phyloP scores from a whole-genome alignment of 2,797 vertebrate genomes.

The Lemur catta region DNA sequence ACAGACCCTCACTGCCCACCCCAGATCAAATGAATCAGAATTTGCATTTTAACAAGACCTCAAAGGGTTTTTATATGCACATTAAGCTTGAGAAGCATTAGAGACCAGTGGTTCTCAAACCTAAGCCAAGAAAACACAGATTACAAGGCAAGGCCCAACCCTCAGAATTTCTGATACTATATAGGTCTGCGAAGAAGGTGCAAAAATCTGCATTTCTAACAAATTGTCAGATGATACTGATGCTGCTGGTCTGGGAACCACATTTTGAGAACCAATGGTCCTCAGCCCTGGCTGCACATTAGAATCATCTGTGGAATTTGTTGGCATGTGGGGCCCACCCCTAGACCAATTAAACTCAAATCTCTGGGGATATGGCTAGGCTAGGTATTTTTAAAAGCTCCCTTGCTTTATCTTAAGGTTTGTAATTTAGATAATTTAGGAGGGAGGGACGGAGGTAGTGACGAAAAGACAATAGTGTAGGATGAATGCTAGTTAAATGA shows the following conservation, averaged over 20 bases:
- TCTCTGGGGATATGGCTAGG: not conserved
- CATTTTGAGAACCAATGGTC: not conserved
- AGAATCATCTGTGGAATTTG: not conserved
- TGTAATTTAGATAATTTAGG: conserved; percentile 5
- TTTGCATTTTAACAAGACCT: not conserved
- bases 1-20: not conserved
- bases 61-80: not conserved
- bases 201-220: conserved; percentile 7
- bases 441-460: not conserved
- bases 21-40: not conserved
- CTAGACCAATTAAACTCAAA: not conserved
- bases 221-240: not conserved
- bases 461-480: not conserved
- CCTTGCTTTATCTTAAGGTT: conserved; percentile 23
- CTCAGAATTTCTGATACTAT: not conserved
- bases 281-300: not conserved
- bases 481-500: not conserved
- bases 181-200: not conserved
- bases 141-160: not conserved
- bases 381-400: not conserved
- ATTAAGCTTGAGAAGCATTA: not conserved
- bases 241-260: not conserved
- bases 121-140: not conserved
- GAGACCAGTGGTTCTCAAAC: not conserved
- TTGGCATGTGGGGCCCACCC: not conserved